Conservation (phyloP, 1,140 invertebrate species). For the Dendrolimus kikuchii region DNA sequence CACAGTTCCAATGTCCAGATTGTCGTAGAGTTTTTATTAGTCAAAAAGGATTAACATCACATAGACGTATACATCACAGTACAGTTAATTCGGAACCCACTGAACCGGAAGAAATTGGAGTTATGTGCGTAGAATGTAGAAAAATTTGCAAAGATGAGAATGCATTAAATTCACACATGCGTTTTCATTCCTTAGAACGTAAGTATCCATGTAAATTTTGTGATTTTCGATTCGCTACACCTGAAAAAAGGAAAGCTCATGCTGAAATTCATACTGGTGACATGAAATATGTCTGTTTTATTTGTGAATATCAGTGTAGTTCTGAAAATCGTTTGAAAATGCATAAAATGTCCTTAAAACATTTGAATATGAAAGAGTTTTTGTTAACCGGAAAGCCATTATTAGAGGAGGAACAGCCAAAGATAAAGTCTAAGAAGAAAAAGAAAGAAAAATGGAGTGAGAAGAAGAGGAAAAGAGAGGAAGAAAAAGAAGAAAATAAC, state of each 20-base stretch:
- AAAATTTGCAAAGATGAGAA: slow-evolving; percentile 57
- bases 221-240: slow-evolving; percentile 58
- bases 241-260: slow-evolving; percentile 50
- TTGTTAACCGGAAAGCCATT: slow-evolving; percentile 39
- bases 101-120: slow-evolving; percentile 31
- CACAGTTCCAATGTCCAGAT: slow-evolving; percentile 51
- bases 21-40: slow-evolving; percentile 54
- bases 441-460: slow-evolving; percentile 17
- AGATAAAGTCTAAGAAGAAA: slow-evolving; percentile 21
- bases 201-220: slow-evolving; percentile 63
- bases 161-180: slow-evolving; percentile 51
- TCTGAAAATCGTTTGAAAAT: slow-evolving; percentile 51
- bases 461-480: slow-evolving; percentile 25
- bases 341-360: slow-evolving; percentile 54
- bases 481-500: slow-evolving; percentile 5
- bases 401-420: slow-evolving; percentile 26
- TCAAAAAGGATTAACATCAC: slow-evolving; percentile 52
- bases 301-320: slow-evolving; percentile 61
- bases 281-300: slow-evolving; percentile 64
- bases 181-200: slow-evolving; percentile 47
- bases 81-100: slow-evolving; percentile 32
- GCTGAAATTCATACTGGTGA: slow-evolving; percentile 56
- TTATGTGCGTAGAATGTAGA: slow-evolving; percentile 58
- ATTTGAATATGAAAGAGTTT: slow-evolving; percentile 54
- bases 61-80: slow-evolving; percentile 49